Evolutionary conservation across 2,888 invertebrate species (phyloP).

Genomic region (Coelopa pilipes): DNA sequence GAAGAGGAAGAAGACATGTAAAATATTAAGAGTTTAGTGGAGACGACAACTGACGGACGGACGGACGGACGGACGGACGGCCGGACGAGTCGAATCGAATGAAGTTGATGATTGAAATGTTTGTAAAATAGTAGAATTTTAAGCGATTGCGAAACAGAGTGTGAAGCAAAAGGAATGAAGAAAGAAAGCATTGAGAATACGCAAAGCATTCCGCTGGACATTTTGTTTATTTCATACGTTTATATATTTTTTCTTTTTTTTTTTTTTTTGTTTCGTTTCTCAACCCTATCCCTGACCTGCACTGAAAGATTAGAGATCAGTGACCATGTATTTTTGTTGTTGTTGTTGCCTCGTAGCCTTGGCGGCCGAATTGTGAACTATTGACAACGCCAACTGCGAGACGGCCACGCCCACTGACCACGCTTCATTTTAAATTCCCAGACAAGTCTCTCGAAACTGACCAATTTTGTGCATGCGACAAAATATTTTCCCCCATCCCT

Average conservation of each 20-base stretch:
- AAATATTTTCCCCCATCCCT: slow-evolving; percentile 2
- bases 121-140: slow-evolving; percentile 30
- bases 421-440: slow-evolving; percentile 4
- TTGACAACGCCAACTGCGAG: slow-evolving; percentile 28
- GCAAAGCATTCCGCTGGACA: slow-evolving; percentile 29
- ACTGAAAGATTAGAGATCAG: too few species aligned
- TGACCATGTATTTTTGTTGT: neutral
- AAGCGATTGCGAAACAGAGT: neutral
- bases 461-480: slow-evolving; percentile 38
- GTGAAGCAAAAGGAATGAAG: slow-evolving; percentile 7
- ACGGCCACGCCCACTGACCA: neutral
- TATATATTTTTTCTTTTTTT: too few species aligned
- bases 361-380: slow-evolving; percentile 19
- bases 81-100: neutral
- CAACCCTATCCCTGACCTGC: neutral
- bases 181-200: neutral
- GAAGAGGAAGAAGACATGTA: slow-evolving; percentile 23
- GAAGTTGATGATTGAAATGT: slow-evolving; percentile 23
- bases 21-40: slow-evolving; percentile 16
- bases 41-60: neutral
- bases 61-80: neutral
- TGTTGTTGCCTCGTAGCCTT: neutral
- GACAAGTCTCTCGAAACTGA: slow-evolving; percentile 36
- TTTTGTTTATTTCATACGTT: neutral
- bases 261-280: too few species aligned